phyloP scores from a whole-genome alignment of 2,888 invertebrate species.

The Cheilosia impressa region DNA sequence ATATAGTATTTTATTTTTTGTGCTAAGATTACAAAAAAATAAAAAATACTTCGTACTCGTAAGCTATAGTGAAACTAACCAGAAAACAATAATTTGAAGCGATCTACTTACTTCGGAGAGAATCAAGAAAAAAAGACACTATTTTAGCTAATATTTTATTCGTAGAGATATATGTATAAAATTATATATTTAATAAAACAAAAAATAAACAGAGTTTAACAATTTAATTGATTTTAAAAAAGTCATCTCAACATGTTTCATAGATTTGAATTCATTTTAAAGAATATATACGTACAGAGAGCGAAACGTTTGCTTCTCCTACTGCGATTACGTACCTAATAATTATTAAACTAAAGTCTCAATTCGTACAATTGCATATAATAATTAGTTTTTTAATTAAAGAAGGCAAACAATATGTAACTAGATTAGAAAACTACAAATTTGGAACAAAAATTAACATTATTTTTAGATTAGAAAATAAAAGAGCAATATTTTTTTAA shows the following conservation, averaged over 20 bases:
- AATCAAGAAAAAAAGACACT: constrained; percentile 73
- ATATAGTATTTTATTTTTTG: constrained; percentile 62
- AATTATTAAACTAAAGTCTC: constrained; percentile 54
- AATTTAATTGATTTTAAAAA: constrained; percentile 44
- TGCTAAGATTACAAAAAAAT: constrained; percentile 38
- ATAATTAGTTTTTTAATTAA: background rate
- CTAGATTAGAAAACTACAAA: constrained; percentile 31
- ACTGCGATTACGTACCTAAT: constrained; percentile 66
- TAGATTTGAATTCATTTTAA: constrained; percentile 11
- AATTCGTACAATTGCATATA: constrained; percentile 46
- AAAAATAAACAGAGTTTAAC: constrained; percentile 12
- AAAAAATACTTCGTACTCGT: constrained; percentile 46
- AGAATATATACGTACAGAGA: constrained; percentile 5
- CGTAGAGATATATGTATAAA: constrained; percentile 18
- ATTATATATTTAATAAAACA: constrained; percentile 16
- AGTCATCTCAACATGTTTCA: constrained; percentile 24
- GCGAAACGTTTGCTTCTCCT: constrained; percentile 46
- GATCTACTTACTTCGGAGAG: constrained; percentile 71
- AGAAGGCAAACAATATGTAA: constrained; percentile 23
- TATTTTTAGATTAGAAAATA: constrained; percentile 54
- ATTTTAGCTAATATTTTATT: constrained; percentile 70
- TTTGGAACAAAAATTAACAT: constrained; percentile 32
- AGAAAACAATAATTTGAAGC: constrained; percentile 67
- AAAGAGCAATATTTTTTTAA: constrained; percentile 73
- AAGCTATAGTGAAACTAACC: constrained; percentile 52